Conservation (phyloP, 2,888 invertebrate genomes). For the Microplitis manilae region DNA sequence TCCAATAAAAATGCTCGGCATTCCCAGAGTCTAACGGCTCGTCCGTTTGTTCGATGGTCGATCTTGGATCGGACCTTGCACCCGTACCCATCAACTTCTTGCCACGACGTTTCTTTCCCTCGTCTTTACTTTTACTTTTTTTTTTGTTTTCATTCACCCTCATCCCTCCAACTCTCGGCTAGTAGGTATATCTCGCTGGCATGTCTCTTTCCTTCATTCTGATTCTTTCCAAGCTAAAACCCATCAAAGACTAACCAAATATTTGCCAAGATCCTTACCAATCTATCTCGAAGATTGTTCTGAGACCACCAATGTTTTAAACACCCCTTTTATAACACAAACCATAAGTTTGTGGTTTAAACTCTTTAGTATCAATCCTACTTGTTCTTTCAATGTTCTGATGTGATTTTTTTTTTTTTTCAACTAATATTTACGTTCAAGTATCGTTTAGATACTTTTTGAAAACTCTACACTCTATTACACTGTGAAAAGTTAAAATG, state of each 20-base stretch:
- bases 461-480: too few species aligned
- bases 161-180: slow-evolving; percentile 19
- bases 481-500: too few species aligned
- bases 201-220: slow-evolving; percentile 21
- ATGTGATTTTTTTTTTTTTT: slow-evolving; percentile 5
- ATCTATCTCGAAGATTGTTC: slow-evolving; percentile 30
- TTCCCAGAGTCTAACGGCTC: slow-evolving; percentile 69
- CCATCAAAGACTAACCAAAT: slow-evolving; percentile 70
- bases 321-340: slow-evolving; percentile 45
- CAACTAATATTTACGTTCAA: slow-evolving; percentile 10
- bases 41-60: slow-evolving; percentile 59
- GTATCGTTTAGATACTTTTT: slow-evolving; percentile 9
- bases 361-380: slow-evolving; percentile 36
- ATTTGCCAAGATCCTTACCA: slow-evolving; percentile 65
- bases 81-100: slow-evolving; percentile 41
- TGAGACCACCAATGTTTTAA: slow-evolving; percentile 57
- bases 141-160: slow-evolving; percentile 39
- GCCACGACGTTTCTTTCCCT: slow-evolving; percentile 43
- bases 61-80: slow-evolving; percentile 45
- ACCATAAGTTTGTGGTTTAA: not conserved
- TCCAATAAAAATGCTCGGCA: slow-evolving; percentile 69
- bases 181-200: slow-evolving; percentile 3
- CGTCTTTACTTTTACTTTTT: not conserved
- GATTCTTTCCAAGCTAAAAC: slow-evolving; percentile 48
- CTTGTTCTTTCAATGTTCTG: slow-evolving; percentile 5